Base-by-base conservation (phyloP, 2,113 vertebrate genomes). In the Illadopsis cleaveri region DNA sequence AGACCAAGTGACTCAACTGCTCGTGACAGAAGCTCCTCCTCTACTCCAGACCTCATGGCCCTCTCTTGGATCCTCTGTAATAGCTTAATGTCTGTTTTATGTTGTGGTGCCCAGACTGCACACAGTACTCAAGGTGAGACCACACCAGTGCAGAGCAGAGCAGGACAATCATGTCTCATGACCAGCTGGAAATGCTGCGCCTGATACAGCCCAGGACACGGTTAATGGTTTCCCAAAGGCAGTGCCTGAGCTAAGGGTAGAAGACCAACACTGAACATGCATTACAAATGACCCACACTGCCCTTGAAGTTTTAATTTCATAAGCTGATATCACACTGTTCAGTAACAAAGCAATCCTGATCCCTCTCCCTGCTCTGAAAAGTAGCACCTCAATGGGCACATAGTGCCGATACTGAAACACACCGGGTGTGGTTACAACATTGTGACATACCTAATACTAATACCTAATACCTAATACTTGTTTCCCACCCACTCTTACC, bases 301-400 rank as follows among this genome's bases (percentile, higher is more conserved):
- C 35, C 21, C 37, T 58, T 57, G 37, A 25, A 22, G 21, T 37
- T 71, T 21, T 45, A 0, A 37, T 53, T 53, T 27, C 0, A 0
- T 31, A 44, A 37, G 21, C 25, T 50, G 37, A 7, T 58, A 50
- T 31, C 44, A 42, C 25, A 58, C 13, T 42, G 25, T 35, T 35
- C 31, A 68, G 21, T 44, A 44, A 58, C 37, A 50, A 75, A 65
- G 35, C 35, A 30, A 42, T 57, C 42, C 42, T 57, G 30, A 66
- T 40, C 24, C 13, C 44, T 30, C 37, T 68, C 5, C 14, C 25
- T 86, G 17, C 44, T 51, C 71, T 51, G 37, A 37, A 44, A 35
- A 31, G 45, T 44, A 58, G 25, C 25, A 31, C 31, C 17, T 42
- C 35, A 35, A 2, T 19, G 48, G 44, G 25, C 37, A 58, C 21